phyloP scores from a whole-genome alignment of 1,140 invertebrate species.

The Orussus abietinus region DNA sequence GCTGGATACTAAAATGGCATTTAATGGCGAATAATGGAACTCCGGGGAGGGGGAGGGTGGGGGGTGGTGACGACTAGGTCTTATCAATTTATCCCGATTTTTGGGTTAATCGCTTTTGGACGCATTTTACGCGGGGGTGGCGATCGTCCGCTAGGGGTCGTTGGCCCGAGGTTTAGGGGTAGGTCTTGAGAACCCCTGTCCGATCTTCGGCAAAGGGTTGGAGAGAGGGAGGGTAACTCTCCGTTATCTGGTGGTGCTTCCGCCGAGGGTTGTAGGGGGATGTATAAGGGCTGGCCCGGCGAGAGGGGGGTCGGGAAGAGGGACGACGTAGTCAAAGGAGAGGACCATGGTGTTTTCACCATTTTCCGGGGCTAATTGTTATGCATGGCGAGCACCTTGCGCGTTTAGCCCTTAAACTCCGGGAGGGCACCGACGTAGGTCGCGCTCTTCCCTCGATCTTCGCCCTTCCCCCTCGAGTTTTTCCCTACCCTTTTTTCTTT shows the following conservation, averaged over 20 bases:
- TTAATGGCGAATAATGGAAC: no score
- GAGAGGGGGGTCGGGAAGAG: constrained; percentile 18
- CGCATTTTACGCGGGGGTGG: no score
- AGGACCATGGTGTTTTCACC: constrained; percentile 49
- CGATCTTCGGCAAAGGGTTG: constrained; percentile 33
- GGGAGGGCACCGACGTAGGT: no score
- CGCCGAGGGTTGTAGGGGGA: constrained; percentile 23
- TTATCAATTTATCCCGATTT: no score
- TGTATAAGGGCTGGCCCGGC: constrained; percentile 4
- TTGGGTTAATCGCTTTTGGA: no score
- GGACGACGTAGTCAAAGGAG: constrained; percentile 25
- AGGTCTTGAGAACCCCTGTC: constrained; percentile 26
- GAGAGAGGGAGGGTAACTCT: constrained; percentile 48
- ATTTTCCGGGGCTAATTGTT: constrained; percentile 54
- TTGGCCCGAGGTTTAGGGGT: neutral
- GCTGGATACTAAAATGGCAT: no score
- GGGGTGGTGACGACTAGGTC: no score
- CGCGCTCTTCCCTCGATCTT: constrained; percentile 5
- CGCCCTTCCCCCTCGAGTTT: constrained; percentile 10
- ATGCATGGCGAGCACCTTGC: constrained; percentile 48
- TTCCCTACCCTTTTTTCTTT: neutral
- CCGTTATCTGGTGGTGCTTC: constrained; percentile 49
- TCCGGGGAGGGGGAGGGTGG: no score
- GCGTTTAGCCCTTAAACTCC: constrained; percentile 45
- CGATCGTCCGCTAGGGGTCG: no score